A percentile compares a stretch with the other conserved stretches of the same genome.
Evolutionary conservation across 2,113 vertebrate genomes (phyloP).

Genomic region (Genyomyrus donnyi): DNA sequence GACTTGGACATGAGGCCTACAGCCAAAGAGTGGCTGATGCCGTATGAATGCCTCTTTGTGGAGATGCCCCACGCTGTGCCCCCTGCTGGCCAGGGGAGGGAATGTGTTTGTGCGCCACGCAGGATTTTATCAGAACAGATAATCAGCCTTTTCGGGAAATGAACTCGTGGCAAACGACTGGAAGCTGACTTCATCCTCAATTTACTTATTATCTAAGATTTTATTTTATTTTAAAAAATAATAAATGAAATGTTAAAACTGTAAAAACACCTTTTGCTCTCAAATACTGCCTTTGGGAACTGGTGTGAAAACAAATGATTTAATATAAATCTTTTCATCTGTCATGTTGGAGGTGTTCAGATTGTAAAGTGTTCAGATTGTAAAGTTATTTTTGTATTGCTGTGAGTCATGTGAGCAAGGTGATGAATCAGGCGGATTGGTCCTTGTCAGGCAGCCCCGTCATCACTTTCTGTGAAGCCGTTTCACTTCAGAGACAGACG

Average conservation of each 20-base stretch:
- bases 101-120: neutral
- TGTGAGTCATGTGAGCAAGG: neutral
- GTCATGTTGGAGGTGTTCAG: no score
- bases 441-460: neutral
- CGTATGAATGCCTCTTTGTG: slow-evolving; percentile 7
- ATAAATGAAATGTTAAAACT: neutral
- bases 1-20: neutral
- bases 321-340: neutral
- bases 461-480: neutral
- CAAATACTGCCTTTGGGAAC: neutral
- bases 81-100: neutral
- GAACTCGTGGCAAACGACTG: neutral
- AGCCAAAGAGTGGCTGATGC: neutral
- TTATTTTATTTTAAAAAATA: neutral
- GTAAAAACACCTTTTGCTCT: neutral
- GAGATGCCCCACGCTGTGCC: neutral
- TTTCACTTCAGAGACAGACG: neutral
- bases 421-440: neutral
- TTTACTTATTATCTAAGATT: neutral
- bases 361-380: neutral
- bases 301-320: neutral
- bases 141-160: neutral
- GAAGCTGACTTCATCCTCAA: neutral
- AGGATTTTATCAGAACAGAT: neutral
- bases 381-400: neutral